Conservation (phyloP, 2,888 invertebrate genomes). For the Tyria jacobaeae region DNA sequence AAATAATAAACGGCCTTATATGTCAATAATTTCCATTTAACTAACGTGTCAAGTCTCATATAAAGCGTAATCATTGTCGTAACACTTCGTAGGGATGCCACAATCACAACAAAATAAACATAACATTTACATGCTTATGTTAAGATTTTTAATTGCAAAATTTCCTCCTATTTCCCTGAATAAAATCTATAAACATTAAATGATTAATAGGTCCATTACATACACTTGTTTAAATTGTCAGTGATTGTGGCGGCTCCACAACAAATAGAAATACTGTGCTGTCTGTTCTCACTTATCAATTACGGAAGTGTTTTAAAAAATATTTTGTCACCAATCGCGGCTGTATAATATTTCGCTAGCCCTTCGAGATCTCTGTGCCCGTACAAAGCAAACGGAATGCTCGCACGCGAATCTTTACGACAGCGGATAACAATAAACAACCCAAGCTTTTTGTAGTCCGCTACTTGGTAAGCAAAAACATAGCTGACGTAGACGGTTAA, state of each 20-base stretch:
- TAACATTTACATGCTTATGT: not conserved
- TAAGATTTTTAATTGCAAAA: not conserved
- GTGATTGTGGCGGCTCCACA: constrained; percentile 21
- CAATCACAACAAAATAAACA: not conserved
- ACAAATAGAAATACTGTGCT: constrained; percentile 17
- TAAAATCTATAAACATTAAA: not conserved
- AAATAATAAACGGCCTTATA: constrained; percentile 51
- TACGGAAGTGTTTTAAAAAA: constrained; percentile 37
- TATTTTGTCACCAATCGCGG: constrained; percentile 36
- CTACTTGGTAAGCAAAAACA: constrained; percentile 50
- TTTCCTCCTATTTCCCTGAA: not conserved
- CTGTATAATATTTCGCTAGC: constrained; percentile 39
- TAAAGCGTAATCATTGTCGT: constrained; percentile 39
- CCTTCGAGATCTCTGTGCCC: constrained; percentile 43
- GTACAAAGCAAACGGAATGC: constrained; percentile 56
- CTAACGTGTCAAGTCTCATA: constrained; percentile 50
- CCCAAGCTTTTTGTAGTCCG: constrained; percentile 55
- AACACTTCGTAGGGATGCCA: constrained; percentile 42
- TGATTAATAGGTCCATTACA: constrained; percentile 15
- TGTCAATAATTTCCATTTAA: constrained; percentile 52
- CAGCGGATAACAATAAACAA: constrained; percentile 66
- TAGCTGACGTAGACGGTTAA: constrained; percentile 35
- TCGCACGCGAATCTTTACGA: constrained; percentile 59
- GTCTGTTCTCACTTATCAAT: constrained; percentile 33
- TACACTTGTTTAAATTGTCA: constrained; percentile 13